Evolutionary conservation across 2,797 vertebrate species (phyloP), one percentile per base, ranked within the genome.

Genomic region (Phataginus tricuspis): DNA sequence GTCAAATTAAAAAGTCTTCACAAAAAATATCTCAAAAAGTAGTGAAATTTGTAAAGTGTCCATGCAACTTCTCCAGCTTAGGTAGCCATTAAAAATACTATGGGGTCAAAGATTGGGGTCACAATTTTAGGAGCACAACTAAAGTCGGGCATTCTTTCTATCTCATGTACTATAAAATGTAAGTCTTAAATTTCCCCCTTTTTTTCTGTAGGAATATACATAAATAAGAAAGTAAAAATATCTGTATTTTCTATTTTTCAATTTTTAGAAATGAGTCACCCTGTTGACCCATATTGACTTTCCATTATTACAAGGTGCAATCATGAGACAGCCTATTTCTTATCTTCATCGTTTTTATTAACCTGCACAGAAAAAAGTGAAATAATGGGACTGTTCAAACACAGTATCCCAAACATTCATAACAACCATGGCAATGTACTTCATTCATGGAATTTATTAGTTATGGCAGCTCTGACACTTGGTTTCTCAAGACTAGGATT

Each of bases 401-500:
- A 96, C 1, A 83, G 29, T 42, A 31, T 87, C 94, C 51, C 68
- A 69, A 86, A 88, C 4, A 16, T 42, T 87, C 94, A 29, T 55
- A 96, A 96, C 42, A 23, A 23, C 23, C 92, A 45, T 0, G 61
- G 31, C 49, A 66, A 15, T 71, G 68, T 87, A 19, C n/a, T 95
- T 74, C n/a, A 90, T 86, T 97, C 69, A 61, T 88, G 86, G 51
- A 90, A 86, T 21, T 75, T 77, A 89, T 87, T 64, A 92, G 55
- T 93, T 87, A 66, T 94, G 68, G 82, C 39, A 97, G 90, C 31
- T 64, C 31, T 64, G n/a, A 94, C 11, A 79, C 90, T 79, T 91
- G 14, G 55, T 93, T 94, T 87, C 88, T 92, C 90, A 97, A 97
- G 66, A 27, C 59, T 88, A 80, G 63, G 86, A 57, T 89, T 9